Percentiles rank a stretch among this genome's conserved stretches.
phyloP scores from a whole-genome alignment of 2,797 vertebrate species.

The Lutjanus argentimaculatus region DNA sequence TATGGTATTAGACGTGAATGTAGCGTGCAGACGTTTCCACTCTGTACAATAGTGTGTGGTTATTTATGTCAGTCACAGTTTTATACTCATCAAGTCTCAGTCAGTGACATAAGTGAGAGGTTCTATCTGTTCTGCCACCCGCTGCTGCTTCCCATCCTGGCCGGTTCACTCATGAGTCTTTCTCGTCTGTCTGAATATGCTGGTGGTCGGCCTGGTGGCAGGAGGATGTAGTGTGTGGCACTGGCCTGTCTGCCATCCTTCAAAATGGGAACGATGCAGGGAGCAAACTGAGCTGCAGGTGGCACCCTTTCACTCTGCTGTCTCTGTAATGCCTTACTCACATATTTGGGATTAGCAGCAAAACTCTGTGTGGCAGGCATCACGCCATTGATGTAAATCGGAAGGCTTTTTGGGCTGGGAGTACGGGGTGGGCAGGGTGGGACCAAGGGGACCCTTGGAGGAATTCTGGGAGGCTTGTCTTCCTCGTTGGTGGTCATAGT shows the following conservation, averaged over 20 bases:
- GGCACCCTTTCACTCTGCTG: slow-evolving; percentile 90
- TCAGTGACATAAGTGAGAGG: slow-evolving; percentile 22
- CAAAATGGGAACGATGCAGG: slow-evolving; percentile 96
- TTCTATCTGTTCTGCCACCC: slow-evolving; percentile 84
- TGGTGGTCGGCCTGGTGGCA: slow-evolving; percentile 92
- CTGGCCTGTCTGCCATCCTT: slow-evolving; percentile 96
- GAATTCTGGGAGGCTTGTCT: slow-evolving; percentile 94
- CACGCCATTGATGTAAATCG: slow-evolving; percentile 95
- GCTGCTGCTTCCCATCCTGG: slow-evolving; percentile 76
- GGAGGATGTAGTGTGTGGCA: slow-evolving; percentile 96
- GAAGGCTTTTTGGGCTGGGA: slow-evolving; percentile 95
- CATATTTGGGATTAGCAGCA: slow-evolving; percentile 97
- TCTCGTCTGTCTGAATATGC: slow-evolving; percentile 89
- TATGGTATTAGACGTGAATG: slow-evolving; percentile 24
- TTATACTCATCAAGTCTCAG: slow-evolving; percentile 23
- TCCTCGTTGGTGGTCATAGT: slow-evolving; percentile 83
- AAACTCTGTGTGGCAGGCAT: slow-evolving; percentile 99
- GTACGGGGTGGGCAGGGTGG: slow-evolving; percentile 90
- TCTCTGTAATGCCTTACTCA: slow-evolving; percentile 92
- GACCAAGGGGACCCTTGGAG: slow-evolving; percentile 91
- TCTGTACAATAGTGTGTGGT: slow-evolving; percentile 18
- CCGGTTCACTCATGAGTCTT: slow-evolving; percentile 89
- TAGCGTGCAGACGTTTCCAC: slow-evolving; percentile 24
- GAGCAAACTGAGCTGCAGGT: slow-evolving; percentile 59
- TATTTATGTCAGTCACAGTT: slow-evolving; percentile 37